A percentile compares a stretch with the other conserved stretches of the same genome.
These are phyloP conservation scores for Perca schrenkii DNA, from an alignment of 2,113 vertebrate genomes.

Conservation along the genomic window DNA sequence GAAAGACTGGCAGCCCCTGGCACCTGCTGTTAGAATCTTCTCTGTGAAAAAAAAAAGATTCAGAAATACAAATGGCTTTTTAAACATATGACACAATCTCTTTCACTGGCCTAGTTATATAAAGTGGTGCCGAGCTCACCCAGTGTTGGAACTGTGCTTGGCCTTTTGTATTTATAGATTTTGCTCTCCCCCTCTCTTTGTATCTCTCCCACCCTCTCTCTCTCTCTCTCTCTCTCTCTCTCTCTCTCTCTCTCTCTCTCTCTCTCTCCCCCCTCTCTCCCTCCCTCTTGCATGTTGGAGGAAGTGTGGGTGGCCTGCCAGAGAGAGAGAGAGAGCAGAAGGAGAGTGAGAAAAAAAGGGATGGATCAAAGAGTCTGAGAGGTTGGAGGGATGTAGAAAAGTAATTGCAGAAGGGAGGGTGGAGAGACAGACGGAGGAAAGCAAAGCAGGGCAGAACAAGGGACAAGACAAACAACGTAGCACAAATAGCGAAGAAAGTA, in stretches of 20 bases:
- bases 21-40: conserved; percentile 67
- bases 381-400: conserved; percentile 50
- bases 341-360: conserved; percentile 25
- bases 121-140: conserved; percentile 68
- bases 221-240: too few relatives aligned
- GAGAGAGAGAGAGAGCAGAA: conserved; percentile 48
- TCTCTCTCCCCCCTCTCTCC: conserved; percentile 24
- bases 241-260: neutral
- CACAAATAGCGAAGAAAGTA: conserved; percentile 59
- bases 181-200: conserved; percentile 33
- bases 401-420: conserved; percentile 50
- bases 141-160: conserved; percentile 64
- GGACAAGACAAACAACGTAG: conserved; percentile 49
- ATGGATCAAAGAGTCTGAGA: conserved; percentile 63
- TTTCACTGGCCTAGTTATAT: conserved; percentile 75
- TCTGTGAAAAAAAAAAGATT: conserved; percentile 36
- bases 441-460: conserved; percentile 49
- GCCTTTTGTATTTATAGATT: conserved; percentile 82
- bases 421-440: conserved; percentile 46
- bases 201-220: conserved; percentile 18
- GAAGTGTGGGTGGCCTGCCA: conserved; percentile 71
- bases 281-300: conserved; percentile 63
- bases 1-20: conserved; percentile 53
- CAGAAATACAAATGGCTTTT: conserved; percentile 63
- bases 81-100: conserved; percentile 64